These are phyloP conservation scores for Gryllus bimaculatus DNA, from an alignment of 1,140 invertebrate species.

Conservation along the genomic window DNA sequence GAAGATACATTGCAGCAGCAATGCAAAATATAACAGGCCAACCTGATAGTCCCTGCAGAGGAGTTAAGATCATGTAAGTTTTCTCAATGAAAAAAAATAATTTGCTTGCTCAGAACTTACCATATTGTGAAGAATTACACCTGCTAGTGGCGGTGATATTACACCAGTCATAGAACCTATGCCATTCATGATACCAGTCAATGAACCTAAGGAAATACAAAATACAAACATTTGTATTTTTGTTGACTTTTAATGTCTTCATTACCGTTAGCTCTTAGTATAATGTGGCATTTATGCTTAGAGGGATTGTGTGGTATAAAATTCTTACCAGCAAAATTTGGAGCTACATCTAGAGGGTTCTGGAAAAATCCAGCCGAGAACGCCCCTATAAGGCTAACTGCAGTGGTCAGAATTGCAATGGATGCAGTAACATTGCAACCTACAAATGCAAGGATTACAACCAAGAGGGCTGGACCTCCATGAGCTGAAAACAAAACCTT, in stretches of 20 bases:
- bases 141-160: conserved; percentile 20
- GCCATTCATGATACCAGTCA: conserved; percentile 21
- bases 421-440: conserved; percentile 28
- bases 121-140: conserved; percentile 14
- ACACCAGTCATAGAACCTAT: conserved; percentile 18
- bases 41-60: background rate
- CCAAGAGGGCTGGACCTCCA: conserved; percentile 26
- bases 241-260: background rate
- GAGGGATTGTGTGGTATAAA: background rate
- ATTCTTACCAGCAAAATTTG: conserved; percentile 36
- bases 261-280: background rate
- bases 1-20: background rate
- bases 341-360: conserved; percentile 44
- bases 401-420: conserved; percentile 29
- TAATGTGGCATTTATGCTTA: background rate
- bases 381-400: conserved; percentile 42
- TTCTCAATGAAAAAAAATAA: background rate
- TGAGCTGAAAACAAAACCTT: conserved; percentile 26
- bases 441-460: conserved; percentile 27
- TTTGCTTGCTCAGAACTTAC: conserved; percentile 8
- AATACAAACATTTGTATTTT: too few species aligned
- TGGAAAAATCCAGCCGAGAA: conserved; percentile 40
- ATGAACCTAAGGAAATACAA: conserved; percentile 22
- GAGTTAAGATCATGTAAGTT: background rate
- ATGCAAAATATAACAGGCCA: conserved; percentile 9